Percentiles rank a stretch among this genome's conserved stretches.
Evolutionary conservation across 2,797 vertebrate genomes (phyloP).

Genomic region (Emydoidea blandingii): DNA sequence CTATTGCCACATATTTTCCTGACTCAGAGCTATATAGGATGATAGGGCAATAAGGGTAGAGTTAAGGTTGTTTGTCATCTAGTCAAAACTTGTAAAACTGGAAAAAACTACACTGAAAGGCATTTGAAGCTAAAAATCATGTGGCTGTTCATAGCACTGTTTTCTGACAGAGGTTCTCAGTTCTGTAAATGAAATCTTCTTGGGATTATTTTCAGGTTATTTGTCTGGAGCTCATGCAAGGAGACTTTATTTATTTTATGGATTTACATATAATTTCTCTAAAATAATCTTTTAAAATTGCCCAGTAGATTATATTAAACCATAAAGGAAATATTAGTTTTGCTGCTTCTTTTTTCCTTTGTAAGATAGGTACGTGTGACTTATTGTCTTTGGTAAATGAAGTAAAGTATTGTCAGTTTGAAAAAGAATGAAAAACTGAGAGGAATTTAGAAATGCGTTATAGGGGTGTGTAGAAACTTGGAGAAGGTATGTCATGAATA

Average conservation of each 20-base stretch:
- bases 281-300: slow-evolving; percentile 62
- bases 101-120: neutral
- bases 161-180: neutral
- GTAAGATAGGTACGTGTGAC: neutral
- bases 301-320: slow-evolving; percentile 35
- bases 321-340: slow-evolving; percentile 46
- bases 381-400: neutral
- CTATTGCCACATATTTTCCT: neutral
- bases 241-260: slow-evolving; percentile 67
- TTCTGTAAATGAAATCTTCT: slow-evolving; percentile 55
- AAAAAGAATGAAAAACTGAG: neutral
- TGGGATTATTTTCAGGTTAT: slow-evolving; percentile 69
- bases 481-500: neutral
- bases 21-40: neutral
- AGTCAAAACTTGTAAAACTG: neutral
- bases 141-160: neutral
- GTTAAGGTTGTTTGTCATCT: neutral
- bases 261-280: slow-evolving; percentile 63
- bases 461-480: neutral
- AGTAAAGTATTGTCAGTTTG: neutral
- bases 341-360: neutral
- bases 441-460: neutral
- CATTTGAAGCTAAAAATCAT: neutral
- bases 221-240: slow-evolving; percentile 60
- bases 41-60: neutral